Evolutionary conservation across 2,113 vertebrate genomes (phyloP), one percentile per base, ranked within the genome.

Genomic region (Leucoraja erinaceus): DNA sequence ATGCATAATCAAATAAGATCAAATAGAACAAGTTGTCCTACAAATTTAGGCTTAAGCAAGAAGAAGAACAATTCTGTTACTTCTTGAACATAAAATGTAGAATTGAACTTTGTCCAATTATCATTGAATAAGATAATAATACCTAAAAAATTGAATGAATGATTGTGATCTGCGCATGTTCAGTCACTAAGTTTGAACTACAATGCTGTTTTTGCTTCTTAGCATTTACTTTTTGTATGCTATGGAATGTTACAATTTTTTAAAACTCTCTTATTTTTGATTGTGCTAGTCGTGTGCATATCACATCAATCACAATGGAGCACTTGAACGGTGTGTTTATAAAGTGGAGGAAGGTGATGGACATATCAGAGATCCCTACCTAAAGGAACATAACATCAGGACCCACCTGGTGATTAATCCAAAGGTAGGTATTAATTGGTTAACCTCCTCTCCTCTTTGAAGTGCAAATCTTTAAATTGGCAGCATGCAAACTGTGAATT

Each of bases 351-450:
- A 99, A 59, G 98, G 98, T 12, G 97, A 98, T 0, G 98, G 98
- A 93, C 97, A 99, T 94, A 96, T 98, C 94, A 97, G 98, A 94
- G 98, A 99, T 94, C 97, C 98, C 2, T 99, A 99, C 94, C 95
- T 99, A 91, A 99, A 99, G 93, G 98, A 99, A 94, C 98, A 99
- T 93, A 96, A 97, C 93, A 97, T 99, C 94, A 96, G 98, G 94
- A 99, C 98, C 93, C 98, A 97, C 94, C 97, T 99, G 92, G 98
- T 99, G 92, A 98, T 99, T 95, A 99, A 98, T 95, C 98, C 98
- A 93, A 99, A 99, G 97, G 99, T 99, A 93, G 94, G 95, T 95
- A 93, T 47, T 91, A 93, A 28, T 91, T 91, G 33, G 18, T 47
- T 72, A 28, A 38, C 18, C 38, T 91, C 66, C 66, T 70, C 66